These are phyloP conservation scores for Pagrus major DNA, from an alignment of 2,113 vertebrate genomes.

Conservation along the genomic window DNA sequence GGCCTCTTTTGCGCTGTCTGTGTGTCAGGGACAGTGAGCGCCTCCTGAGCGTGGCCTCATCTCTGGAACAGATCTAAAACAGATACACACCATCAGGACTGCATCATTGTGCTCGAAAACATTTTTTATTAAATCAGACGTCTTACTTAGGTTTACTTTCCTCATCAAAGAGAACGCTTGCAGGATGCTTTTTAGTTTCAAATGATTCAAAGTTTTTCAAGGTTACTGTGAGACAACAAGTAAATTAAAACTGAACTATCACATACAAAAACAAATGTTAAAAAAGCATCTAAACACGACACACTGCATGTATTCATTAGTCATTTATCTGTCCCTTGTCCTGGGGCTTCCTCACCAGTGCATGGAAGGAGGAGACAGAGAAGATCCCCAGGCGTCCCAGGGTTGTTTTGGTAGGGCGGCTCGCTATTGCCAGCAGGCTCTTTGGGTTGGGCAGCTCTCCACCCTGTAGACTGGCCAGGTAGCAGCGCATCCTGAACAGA, in stretches of 20 bases:
- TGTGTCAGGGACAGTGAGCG: slow-evolving; percentile 91
- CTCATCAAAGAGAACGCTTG: background rate
- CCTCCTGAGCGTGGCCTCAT: slow-evolving; percentile 91
- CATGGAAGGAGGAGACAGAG: slow-evolving; percentile 97
- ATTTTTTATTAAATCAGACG: slow-evolving; percentile 46
- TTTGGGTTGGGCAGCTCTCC: slow-evolving; percentile 97
- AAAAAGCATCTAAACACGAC: background rate
- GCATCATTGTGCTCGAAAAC: slow-evolving; percentile 11
- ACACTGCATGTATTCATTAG: background rate
- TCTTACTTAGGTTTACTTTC: slow-evolving; percentile 54
- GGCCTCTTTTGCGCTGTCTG: slow-evolving; percentile 87
- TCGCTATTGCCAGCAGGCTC: slow-evolving; percentile 92
- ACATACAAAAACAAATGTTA: background rate
- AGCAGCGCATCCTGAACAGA: slow-evolving; percentile 96
- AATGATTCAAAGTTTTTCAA: slow-evolving; percentile 41
- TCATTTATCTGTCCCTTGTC: background rate
- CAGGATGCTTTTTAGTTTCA: slow-evolving; percentile 3
- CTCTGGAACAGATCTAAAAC: slow-evolving; percentile 94
- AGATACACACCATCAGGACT: slow-evolving; percentile 51
- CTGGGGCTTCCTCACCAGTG: slow-evolving; percentile 88
- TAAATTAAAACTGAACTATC: slow-evolving; percentile 15
- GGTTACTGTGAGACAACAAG: slow-evolving; percentile 20
- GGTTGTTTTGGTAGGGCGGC: slow-evolving; percentile 92
- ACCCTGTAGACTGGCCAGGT: slow-evolving; percentile 95
- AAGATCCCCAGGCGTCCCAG: slow-evolving; percentile 94